These are phyloP conservation scores for Poecilia latipinna DNA, from an alignment of 2,113 vertebrate genomes.

Conservation along the genomic window DNA sequence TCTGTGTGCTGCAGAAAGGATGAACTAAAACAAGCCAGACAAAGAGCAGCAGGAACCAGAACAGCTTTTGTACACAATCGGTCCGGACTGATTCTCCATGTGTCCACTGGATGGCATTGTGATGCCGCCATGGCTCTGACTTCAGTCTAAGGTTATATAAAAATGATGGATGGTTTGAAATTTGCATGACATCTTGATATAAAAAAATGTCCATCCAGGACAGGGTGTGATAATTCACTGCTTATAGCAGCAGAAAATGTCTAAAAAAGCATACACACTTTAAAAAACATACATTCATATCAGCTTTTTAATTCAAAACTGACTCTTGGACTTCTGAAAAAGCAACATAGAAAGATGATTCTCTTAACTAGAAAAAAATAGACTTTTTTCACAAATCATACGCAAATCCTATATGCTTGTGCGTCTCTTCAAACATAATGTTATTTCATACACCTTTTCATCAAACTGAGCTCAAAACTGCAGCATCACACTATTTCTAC, in stretches of 20 bases:
- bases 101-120: constrained; percentile 69
- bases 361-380: constrained; percentile 9
- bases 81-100: constrained; percentile 6
- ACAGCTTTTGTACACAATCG: not conserved
- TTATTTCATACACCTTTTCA: constrained; percentile 18
- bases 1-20: not conserved
- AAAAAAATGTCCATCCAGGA: constrained; percentile 50
- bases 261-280: constrained; percentile 14
- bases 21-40: not conserved
- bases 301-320: constrained; percentile 14
- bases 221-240: constrained; percentile 27
- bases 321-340: constrained; percentile 12
- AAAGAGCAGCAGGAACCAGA: not conserved
- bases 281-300: constrained; percentile 5
- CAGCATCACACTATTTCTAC: constrained; percentile 26
- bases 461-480: not conserved
- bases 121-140: constrained; percentile 29
- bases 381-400: not conserved
- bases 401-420: constrained; percentile 1
- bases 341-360: not conserved
- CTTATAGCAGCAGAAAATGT: constrained; percentile 37
- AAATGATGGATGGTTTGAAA: constrained; percentile 71
- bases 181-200: constrained; percentile 69
- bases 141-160: constrained; percentile 58
- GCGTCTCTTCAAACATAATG: constrained; percentile 9